These are phyloP conservation scores for Genyomyrus donnyi DNA, from an alignment of 2,113 vertebrate species.

Conservation along the genomic window DNA sequence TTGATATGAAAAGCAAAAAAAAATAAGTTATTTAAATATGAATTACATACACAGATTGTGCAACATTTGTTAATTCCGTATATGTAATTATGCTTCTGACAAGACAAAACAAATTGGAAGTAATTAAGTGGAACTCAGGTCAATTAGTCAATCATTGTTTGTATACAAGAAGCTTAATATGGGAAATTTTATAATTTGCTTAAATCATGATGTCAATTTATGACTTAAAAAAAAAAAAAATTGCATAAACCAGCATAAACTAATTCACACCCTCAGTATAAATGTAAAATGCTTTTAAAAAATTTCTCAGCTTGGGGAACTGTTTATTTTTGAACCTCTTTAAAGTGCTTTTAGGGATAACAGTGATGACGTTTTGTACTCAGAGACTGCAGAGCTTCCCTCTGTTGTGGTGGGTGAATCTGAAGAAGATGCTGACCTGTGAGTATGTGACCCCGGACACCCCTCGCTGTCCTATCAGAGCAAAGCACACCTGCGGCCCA, in stretches of 20 bases:
- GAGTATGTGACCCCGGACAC: not conserved
- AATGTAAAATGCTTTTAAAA: conserved; percentile 44
- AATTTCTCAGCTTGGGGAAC: conserved; percentile 12
- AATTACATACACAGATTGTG: conserved; percentile 99
- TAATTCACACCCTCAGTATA: conserved; percentile 42
- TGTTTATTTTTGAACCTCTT: conserved; percentile 47
- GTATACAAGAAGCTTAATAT: conserved; percentile 37
- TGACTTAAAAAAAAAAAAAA: conserved; percentile 26
- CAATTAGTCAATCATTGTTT: conserved; percentile 44
- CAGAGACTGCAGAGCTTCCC: not conserved
- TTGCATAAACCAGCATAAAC: conserved; percentile 42
- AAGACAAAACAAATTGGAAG: conserved; percentile 44
- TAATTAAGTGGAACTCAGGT: conserved; percentile 40
- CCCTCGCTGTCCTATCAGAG: not conserved
- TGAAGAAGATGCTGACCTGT: not conserved
- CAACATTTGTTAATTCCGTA: conserved; percentile 86
- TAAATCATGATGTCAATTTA: conserved; percentile 7
- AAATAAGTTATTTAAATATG: conserved; percentile 99
- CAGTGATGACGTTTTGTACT: conserved; percentile 41
- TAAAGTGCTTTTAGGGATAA: conserved; percentile 74
- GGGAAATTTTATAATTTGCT: conserved; percentile 39
- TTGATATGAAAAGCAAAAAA: conserved; percentile 78
- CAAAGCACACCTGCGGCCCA: not conserved
- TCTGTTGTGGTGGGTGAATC: not conserved
- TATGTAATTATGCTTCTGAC: conserved; percentile 63